Conservation (phyloP, 2,888 invertebrate species). For the Zaprionus lineosus region DNA sequence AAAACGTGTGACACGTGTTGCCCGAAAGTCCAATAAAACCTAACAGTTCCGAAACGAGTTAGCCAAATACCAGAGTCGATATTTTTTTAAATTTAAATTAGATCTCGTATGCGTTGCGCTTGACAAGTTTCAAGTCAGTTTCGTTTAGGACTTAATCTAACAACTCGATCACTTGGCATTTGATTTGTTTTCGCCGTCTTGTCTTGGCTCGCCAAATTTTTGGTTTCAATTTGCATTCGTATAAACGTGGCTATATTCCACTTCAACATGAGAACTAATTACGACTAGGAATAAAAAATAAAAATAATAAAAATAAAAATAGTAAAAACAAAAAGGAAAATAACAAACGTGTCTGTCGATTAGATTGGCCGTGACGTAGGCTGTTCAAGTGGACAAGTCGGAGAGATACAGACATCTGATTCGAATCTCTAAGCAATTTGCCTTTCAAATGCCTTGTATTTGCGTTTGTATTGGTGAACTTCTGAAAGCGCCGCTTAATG, state of each 20-base stretch:
- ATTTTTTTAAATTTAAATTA: constrained; percentile 16
- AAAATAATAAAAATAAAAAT: too few relatives aligned
- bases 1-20: constrained; percentile 65
- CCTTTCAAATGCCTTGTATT: constrained; percentile 9
- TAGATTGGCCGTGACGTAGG: constrained; percentile 45
- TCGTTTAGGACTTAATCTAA: constrained; percentile 39
- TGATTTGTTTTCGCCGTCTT: not conserved
- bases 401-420: not conserved
- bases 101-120: constrained; percentile 27
- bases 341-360: constrained; percentile 25
- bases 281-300: too few relatives aligned
- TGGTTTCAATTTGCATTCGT: constrained; percentile 21
- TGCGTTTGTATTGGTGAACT: constrained; percentile 31
- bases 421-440: constrained; percentile 1
- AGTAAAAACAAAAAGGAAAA: constrained; percentile 4
- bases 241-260: constrained; percentile 9
- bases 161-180: constrained; percentile 18
- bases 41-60: constrained; percentile 9
- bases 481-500: constrained; percentile 16
- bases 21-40: constrained; percentile 20
- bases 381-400: constrained; percentile 19
- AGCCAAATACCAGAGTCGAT: not conserved
- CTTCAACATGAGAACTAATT: constrained; percentile 41
- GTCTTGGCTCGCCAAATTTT: constrained; percentile 5
- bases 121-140: constrained; percentile 31